Base-by-base conservation (phyloP, 23 tunicate species). In the Aplidium turbinatum region DNA sequence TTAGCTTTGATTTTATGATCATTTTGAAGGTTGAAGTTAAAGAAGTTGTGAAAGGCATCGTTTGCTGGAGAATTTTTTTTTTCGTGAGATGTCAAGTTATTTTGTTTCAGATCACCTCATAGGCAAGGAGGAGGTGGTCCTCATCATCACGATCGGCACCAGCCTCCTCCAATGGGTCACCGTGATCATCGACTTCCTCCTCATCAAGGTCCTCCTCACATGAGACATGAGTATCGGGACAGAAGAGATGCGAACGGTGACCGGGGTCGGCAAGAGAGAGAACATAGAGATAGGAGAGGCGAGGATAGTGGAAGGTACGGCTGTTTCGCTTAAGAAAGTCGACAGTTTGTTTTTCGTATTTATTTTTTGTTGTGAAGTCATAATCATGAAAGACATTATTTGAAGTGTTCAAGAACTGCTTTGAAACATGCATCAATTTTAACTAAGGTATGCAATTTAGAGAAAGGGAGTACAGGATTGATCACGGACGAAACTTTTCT, bases 271-370 rank as follows among this genome's bases (percentile, higher is more conserved):
- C 72, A 40, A 34, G 90, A 76, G 11, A 70, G 83, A 31, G 77
- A 68, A 31, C 67, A 48, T 45, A 62, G 63, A 25, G 92, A 85
- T 38, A 36, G 81, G 19, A 63, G 75, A 22, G 66, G 65, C 75
- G 56, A 78, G 50, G 11, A 42, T 9, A 16, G 11, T 42, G 16
- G n/a, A n/a, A n/a, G n/a, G n/a, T n/a, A n/a, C n/a, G n/a, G n/a
- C n/a, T n/a, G n/a, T n/a, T n/a, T n/a, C 50, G 50, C 50, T 42
- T 42, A 11, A 9, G 50, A 42, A 42, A 16, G 50, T 42, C 50
- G 50, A 11, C 16, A 42, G 50, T 42, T 42, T 16, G 50, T 11
- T 9, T 9, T 16, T 42, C 50, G n/a, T n/a, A n/a, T n/a, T n/a
- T n/a, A n/a, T n/a, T n/a, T n/a, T n/a, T n/a, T n/a, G n/a, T n/a